Base-by-base conservation (phyloP, 2,888 invertebrate genomes). In the Cataglyphis albicans region DNA sequence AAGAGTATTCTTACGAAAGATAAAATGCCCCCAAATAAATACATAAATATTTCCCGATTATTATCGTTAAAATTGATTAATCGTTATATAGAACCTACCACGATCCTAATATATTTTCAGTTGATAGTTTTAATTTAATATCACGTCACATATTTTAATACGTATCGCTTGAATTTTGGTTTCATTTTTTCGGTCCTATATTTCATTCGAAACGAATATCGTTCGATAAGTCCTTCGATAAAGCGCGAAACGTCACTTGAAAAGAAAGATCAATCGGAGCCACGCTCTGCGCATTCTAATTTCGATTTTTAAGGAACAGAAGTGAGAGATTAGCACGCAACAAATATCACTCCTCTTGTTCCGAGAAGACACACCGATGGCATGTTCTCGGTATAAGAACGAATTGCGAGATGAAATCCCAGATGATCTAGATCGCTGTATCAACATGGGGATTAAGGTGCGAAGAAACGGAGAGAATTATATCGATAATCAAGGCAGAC, bases 41-140 rank as follows among this genome's bases (percentile, higher is more conserved):
- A 78, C 21, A 32, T 48, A 61, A 59, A 61, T 72, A 59, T 78
- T 25, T 41, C 61, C 72, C 32, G 44, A 80, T 52, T 52, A 52
- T 72, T 76, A 76, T 41, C 35, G 25, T 67, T 70, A 78, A 59
- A 59, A 59, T 78, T 70, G 18, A 70, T 78, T 76, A 48, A 78
- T 57, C n/a, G 57, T 41, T 70, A 70, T 32, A 59, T 44, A n/a
- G n/a, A 32, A 21, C 32, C 44, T 76, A 76, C 29, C 35, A 15
- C 67, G 29, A 76, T 55, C 55, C 57, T 55, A 76, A 5, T 67
- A 76, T 41, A 76, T 15, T 25, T 76, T 76, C 75, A 76, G 29
- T 59, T 48, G 78, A 72, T 61, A 70, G 25, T 80, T 52, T 52
- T 80, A 80, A 80, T 80, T 80, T 80, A 80, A 80, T 80, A 80